Evolutionary conservation across 37 sponge, comb jelly and placozoan genomes (phyloP), one percentile per base, ranked within the genome.

Genomic region (Eunapius fragilis): DNA sequence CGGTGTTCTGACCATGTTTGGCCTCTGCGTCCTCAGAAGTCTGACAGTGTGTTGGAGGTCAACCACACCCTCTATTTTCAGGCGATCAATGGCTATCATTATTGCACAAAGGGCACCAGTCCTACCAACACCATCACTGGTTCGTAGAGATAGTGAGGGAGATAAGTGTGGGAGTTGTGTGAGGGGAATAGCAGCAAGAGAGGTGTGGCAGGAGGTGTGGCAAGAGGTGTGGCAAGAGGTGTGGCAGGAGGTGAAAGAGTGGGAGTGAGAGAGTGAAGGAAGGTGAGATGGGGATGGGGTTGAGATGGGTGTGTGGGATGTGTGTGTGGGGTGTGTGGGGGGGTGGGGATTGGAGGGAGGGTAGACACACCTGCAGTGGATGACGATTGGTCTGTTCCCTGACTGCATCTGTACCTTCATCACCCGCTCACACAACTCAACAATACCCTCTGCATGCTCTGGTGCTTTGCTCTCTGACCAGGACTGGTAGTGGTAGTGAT

Each of bases 391-490:
- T 69, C 87, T 93, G 91, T 97, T 85, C 35, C 97, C 91, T 71
- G 91, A 89, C 34, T 87, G 87, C 75, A 76, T 86, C 84, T 97
- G 97, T 6, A 50, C 78, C 30, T 87, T 74, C 36, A 67, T 68
- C 34, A 97, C 92, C 79, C 92, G 93, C 34, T 88, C 93, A 19
- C 94, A 88, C 71, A 97, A 84, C 76, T 97, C 97, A 9, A 97
- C 79, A 85, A 97, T 85, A 37, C 91, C 87, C 0, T 85, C 81
- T 19, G 93, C 92, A 25, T 38, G 49, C 17, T 68, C 37, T 67
- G 97, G 95, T 14, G 89, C 85, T n/a, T 92, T 91, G 68, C 76
- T 72, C 79, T 92, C 92, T 17, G 95, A 94, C 97, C 97, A 97
- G 0, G 93, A 73, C 23, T 67, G 71, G 84, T 89, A 97, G 76